Conservation (phyloP, 53 echinoderm and acorn worm species). For the Paelopatides confundens region DNA sequence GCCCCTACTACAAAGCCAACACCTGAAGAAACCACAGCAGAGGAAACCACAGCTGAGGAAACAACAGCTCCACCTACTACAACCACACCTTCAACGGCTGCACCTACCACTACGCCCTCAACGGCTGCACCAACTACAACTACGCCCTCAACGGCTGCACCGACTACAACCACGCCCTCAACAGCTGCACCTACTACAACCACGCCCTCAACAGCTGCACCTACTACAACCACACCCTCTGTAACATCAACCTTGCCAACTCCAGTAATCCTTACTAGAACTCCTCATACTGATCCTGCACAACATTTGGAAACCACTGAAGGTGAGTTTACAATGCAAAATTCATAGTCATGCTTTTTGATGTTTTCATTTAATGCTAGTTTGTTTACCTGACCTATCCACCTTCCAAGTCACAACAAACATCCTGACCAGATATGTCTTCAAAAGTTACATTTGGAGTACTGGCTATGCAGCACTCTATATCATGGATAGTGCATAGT, state of each 20-base stretch:
- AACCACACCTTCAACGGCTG: neutral
- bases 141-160: neutral
- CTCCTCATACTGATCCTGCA: neutral
- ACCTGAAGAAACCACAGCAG: neutral
- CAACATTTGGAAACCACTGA: too few relatives aligned
- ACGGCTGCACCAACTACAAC: conserved; percentile 15
- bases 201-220: neutral
- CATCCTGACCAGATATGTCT: conserved; percentile 23
- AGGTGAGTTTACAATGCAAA: neutral
- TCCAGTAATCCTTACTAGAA: neutral
- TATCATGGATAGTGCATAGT: too few relatives aligned
- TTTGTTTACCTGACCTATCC: too few relatives aligned
- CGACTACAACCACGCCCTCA: neutral
- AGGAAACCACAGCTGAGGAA: neutral
- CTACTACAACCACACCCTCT: neutral
- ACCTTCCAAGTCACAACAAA: too few relatives aligned
- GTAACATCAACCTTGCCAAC: conserved; percentile 5
- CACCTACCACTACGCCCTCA: neutral
- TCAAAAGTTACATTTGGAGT: conserved; percentile 3
- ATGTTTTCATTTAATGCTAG: too few relatives aligned
- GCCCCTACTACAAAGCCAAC: neutral
- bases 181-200: conserved; percentile 34
- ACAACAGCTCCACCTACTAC: neutral
- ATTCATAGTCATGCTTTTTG: too few relatives aligned
- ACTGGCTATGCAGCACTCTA: neutral